Base-by-base conservation (phyloP, 2,797 vertebrate species). In the Aulostomus chinensis region DNA sequence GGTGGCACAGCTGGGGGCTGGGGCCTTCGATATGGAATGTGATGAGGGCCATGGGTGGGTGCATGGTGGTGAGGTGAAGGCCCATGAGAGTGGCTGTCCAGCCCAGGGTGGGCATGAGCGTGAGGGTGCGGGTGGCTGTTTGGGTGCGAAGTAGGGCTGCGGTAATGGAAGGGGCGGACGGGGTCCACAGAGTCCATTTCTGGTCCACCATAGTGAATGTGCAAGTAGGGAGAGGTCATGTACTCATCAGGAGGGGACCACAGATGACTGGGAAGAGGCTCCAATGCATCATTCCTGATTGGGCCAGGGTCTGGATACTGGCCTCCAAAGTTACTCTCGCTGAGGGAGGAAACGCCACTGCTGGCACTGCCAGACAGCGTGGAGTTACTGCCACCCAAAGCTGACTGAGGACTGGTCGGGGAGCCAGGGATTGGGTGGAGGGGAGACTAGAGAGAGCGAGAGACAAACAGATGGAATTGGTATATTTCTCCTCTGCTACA, bases 291-390 rank as follows among this genome's bases (percentile, higher is more conserved):
- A 16, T 92, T 92, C 82, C 95, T 90, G 74, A 94, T 94, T 0
- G 94, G 94, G 73, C 93, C 91, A 6, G 95, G 94, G 80, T 98
- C 96, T 40, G 94, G 95, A 79, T 94, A 96, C 63, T 96, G 94
- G 63, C 96, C 96, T 45, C 94, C 93, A 45, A 98, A 99, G 87
- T 98, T 99, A 76, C 97, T 98, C 88, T 99, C 97, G 0, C 97
- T 99, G 66, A 99, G 71, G 58, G 97, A 99, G 29, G 97, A 99
- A 21, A 99, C 97, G 0, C 97, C 97, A 0, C 96, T 98, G 92
- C 97, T 99, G 87, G 97, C 97, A 3, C 97, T 99, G 87, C 96
- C 97, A 0, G 97, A 99, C 73, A 99, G 90, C 1, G 97, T 98
- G 59, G 96, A 98, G 87, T 98, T 99, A 86, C 96, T 98, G 80